phyloP scores from a whole-genome alignment of 2,113 vertebrate species.

The Oryzias woworae region DNA sequence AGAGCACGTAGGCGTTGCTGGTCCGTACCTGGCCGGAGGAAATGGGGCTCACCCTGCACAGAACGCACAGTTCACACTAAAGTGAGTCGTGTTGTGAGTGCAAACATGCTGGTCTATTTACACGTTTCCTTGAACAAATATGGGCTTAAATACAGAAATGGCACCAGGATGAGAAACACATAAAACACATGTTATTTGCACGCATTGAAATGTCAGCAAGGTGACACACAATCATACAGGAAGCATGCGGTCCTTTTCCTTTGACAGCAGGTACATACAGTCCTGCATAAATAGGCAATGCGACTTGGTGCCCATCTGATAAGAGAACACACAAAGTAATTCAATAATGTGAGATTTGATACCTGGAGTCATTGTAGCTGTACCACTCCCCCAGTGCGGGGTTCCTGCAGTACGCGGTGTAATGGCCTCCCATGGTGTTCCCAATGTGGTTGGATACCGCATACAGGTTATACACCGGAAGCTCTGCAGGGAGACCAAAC shows the following conservation, averaged over 20 bases:
- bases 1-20: slow-evolving; percentile 92
- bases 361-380: slow-evolving; percentile 95
- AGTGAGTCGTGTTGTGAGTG: neutral
- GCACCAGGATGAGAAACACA: neutral
- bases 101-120: neutral
- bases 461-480: slow-evolving; percentile 90
- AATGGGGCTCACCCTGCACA: slow-evolving; percentile 87
- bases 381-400: slow-evolving; percentile 89
- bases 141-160: neutral
- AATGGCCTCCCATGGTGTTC: slow-evolving; percentile 93
- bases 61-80: neutral
- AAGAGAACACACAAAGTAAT: slow-evolving; percentile 15
- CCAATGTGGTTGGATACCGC: slow-evolving; percentile 96
- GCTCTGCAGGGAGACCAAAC: slow-evolving; percentile 72
- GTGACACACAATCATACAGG: neutral
- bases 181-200: neutral
- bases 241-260: neutral
- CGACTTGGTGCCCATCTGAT: slow-evolving; percentile 10
- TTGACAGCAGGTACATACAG: slow-evolving; percentile 10
- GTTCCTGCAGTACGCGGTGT: slow-evolving; percentile 94
- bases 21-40: slow-evolving; percentile 91
- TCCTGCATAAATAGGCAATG: neutral
- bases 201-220: neutral
- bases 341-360: slow-evolving; percentile 30
- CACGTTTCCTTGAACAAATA: neutral